A percentile compares a stretch with the other conserved stretches of the same genome.
Conservation (phyloP, 2,888 invertebrate genomes). For the Schizaphis graminum region DNA sequence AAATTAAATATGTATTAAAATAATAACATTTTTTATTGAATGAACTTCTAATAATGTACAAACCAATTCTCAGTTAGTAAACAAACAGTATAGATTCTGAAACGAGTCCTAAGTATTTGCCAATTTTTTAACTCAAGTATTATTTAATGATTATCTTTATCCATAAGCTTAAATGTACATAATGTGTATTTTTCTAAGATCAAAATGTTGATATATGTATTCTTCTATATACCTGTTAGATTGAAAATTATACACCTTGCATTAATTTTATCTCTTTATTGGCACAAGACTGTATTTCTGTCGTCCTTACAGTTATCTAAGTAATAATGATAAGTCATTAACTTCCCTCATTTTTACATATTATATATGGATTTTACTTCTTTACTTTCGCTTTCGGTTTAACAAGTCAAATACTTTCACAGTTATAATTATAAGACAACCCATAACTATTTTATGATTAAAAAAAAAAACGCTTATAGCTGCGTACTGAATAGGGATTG, state of each 20-base stretch:
- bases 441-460: slow-evolving; percentile 15
- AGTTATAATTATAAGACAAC: slow-evolving; percentile 29
- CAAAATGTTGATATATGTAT: slow-evolving; percentile 43
- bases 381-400: slow-evolving; percentile 60
- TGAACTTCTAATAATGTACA: background rate
- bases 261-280: slow-evolving; percentile 29
- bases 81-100: slow-evolving; percentile 14
- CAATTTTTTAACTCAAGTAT: slow-evolving; percentile 32
- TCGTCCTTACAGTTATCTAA: background rate
- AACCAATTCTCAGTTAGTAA: background rate
- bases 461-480: slow-evolving; percentile 51
- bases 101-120: slow-evolving; percentile 23
- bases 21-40: slow-evolving; percentile 25
- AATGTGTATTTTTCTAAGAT: slow-evolving; percentile 41
- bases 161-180: slow-evolving; percentile 27
- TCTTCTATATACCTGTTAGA: slow-evolving; percentile 63
- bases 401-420: slow-evolving; percentile 2
- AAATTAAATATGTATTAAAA: background rate
- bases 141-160: slow-evolving; percentile 26
- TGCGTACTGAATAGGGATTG: slow-evolving; percentile 59
- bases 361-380: slow-evolving; percentile 23
- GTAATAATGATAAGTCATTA: background rate
- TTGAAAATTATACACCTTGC: slow-evolving; percentile 33
- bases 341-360: background rate
- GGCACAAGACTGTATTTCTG: slow-evolving; percentile 6